Base-by-base conservation (phyloP, 2,113 vertebrate species). In the Dipodomys merriami region DNA sequence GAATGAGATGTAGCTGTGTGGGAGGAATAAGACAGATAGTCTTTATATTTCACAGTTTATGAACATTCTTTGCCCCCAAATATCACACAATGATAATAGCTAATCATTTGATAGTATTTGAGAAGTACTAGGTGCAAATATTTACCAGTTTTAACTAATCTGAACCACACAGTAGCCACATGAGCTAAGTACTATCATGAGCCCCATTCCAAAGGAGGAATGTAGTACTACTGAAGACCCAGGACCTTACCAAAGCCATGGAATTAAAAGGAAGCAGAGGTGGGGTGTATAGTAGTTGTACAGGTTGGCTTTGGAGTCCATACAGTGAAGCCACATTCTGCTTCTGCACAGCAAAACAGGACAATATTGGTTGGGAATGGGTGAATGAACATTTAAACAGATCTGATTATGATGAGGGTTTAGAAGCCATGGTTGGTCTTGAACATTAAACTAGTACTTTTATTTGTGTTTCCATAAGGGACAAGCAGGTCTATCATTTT, bases 381-480 rank as follows among this genome's bases (percentile, higher is more conserved):
- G 22, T 44, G 33, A 83, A 67, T 30, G 11, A 15, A 53, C 10
- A 33, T 46, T 2, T 49, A 9, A 64, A 30, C 6, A 18, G 4
- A 16, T 44, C 67, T 7, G 19, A 30, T 19, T 30, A 1, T 74
- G 20, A 79, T 25, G 30, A 88, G 25, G 49, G 6, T 86, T 53
- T 64, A 68, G 35, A 71, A 64, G 29, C 6, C 12, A 20, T 0
- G 22, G 57, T 2, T 5, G 22, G 46, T 3, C 5, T 82, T 10
- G n/a, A 85, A 65, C 30, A 69, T 2, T 68, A n/a, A 64, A 53
- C 6, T 46, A 46, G 35, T 23, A 20, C 13, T 53, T 39, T n/a
- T 46, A 77, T 23, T 92, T 87, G 15, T 29, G 5, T 69, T 90
- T 85, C 57, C 74, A 53, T 90, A 78, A 84, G 77, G 53, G 89